These are phyloP conservation scores for Orthosia cruda DNA, from an alignment of 2,888 invertebrate species.

Conservation along the genomic window DNA sequence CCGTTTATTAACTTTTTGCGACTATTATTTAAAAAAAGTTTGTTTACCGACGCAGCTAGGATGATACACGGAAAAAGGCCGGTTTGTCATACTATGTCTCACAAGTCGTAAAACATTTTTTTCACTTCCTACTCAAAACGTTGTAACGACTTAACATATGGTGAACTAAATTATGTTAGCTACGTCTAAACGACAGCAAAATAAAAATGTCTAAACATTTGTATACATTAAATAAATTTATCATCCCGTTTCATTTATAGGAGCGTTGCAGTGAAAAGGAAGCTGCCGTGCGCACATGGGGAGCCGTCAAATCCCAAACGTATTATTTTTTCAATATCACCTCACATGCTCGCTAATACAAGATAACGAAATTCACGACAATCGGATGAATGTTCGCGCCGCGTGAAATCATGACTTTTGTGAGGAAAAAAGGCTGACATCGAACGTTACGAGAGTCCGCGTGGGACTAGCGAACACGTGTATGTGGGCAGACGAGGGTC, in stretches of 20 bases:
- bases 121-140: constrained; percentile 89
- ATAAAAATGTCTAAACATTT: constrained; percentile 92
- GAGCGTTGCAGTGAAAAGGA: constrained; percentile 87
- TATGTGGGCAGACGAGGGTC: constrained; percentile 90
- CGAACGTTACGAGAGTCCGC: constrained; percentile 78
- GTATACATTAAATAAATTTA: constrained; percentile 92
- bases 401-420: constrained; percentile 91
- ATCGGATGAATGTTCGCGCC: constrained; percentile 91
- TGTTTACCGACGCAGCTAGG: constrained; percentile 77
- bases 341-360: constrained; percentile 87
- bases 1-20: constrained; percentile 80
- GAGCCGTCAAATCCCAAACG: constrained; percentile 90
- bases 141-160: constrained; percentile 89
- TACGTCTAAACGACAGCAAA: constrained; percentile 90
- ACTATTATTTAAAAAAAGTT: constrained; percentile 70
- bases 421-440: constrained; percentile 83
- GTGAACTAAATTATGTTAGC: constrained; percentile 91
- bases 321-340: constrained; percentile 91
- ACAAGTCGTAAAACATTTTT: constrained; percentile 90
- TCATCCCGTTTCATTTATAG: constrained; percentile 89
- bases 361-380: constrained; percentile 90
- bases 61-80: constrained; percentile 81
- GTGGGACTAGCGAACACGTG: constrained; percentile 87
- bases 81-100: constrained; percentile 87
- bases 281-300: constrained; percentile 90